Percentiles rank a stretch among this genome's conserved stretches.
phyloP scores from a whole-genome alignment of 2,888 invertebrate species.

The Loripinus fragilis region DNA sequence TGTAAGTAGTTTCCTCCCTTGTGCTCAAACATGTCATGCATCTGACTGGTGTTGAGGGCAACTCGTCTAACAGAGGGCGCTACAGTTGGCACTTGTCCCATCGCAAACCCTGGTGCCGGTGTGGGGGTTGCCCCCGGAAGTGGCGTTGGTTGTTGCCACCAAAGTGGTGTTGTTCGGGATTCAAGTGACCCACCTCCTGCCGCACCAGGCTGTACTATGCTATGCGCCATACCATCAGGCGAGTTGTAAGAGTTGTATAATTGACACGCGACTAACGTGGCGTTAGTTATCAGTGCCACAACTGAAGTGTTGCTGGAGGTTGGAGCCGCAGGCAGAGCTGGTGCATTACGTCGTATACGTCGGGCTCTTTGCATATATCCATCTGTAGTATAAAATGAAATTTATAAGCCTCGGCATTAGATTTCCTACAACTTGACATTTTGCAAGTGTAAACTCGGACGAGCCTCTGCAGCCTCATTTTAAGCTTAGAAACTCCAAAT shows the following conservation, averaged over 20 bases:
- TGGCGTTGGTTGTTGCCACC: too few species aligned
- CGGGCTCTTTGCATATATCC: neutral
- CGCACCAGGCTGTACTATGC: neutral
- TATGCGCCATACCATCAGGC: neutral
- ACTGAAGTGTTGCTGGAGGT: neutral
- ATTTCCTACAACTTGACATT: too few species aligned
- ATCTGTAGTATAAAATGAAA: too few species aligned
- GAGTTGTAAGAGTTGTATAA: too few species aligned
- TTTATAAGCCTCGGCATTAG: too few species aligned
- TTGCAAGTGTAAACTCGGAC: too few species aligned
- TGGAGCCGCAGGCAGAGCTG: neutral
- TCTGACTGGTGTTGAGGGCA: neutral
- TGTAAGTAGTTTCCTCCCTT: slow-evolving; percentile 22
- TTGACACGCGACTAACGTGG: neutral
- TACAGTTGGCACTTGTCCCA: neutral
- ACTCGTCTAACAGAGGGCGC: neutral
- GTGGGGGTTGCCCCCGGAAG: neutral
- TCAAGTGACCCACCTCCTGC: neutral
- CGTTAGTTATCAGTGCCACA: neutral
- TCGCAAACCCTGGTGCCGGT: too few species aligned
- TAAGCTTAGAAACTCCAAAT: too few species aligned
- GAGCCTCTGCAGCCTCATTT: too few species aligned
- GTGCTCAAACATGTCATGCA: slow-evolving; percentile 14
- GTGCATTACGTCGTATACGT: neutral
- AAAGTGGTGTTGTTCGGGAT: too few species aligned